A percentile compares a stretch with the other conserved stretches of the same genome.
These are phyloP conservation scores for Cyanoramphus novaezelandiae DNA, from an alignment of 2,113 vertebrate species.

Conservation along the genomic window DNA sequence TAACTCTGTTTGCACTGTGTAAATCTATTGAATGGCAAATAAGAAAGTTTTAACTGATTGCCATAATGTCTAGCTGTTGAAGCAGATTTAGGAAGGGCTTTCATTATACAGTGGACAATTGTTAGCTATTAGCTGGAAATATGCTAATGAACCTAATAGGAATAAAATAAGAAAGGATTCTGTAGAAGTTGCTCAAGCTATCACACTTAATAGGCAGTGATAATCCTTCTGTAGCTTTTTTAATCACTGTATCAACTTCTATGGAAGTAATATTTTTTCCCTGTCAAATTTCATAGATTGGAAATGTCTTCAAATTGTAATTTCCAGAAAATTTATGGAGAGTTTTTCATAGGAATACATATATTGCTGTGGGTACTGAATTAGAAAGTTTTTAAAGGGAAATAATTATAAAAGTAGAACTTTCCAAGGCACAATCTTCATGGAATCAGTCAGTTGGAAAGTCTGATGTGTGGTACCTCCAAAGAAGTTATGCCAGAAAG, in stretches of 20 bases:
- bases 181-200: neutral
- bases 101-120: neutral
- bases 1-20: neutral
- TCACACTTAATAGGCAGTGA: neutral
- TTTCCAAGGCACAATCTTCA: neutral
- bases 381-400: neutral
- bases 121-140: conserved; percentile 25
- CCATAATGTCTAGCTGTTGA: neutral
- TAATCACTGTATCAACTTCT: conserved; percentile 19
- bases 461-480: neutral
- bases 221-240: conserved; percentile 36
- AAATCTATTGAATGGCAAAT: neutral
- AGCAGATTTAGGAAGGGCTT: neutral
- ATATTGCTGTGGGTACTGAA: neutral
- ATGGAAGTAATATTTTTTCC: conserved; percentile 20
- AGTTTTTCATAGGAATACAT: neutral
- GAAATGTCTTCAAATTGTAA: conserved; percentile 12
- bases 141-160: conserved; percentile 14
- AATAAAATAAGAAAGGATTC: conserved; percentile 26
- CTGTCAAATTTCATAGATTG: neutral
- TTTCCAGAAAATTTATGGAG: conserved; percentile 12
- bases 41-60: neutral
- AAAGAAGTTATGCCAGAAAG: neutral
- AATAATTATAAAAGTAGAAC: neutral
- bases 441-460: neutral